phyloP scores from a whole-genome alignment of 2,888 invertebrate genomes.

The Hydropsyche betteni region DNA sequence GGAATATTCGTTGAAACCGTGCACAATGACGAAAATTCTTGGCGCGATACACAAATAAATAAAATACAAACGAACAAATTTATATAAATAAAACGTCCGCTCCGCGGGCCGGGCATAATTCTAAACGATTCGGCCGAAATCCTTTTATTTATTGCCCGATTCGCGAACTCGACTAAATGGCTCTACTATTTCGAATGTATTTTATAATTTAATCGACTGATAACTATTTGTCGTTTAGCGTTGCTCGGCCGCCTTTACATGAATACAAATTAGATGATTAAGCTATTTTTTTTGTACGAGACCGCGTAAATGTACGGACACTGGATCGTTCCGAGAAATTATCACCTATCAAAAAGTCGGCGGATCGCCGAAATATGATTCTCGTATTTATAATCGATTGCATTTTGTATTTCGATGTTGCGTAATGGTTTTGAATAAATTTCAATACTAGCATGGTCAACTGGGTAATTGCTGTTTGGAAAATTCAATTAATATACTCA shows the following conservation, averaged over 20 bases:
- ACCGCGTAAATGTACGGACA: too few species aligned
- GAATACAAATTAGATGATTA: constrained; percentile 27
- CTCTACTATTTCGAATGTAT: constrained; percentile 14
- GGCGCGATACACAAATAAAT: not conserved
- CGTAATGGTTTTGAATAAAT: too few species aligned
- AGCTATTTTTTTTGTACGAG: too few species aligned
- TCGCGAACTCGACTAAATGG: constrained; percentile 11
- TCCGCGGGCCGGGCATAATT: not conserved
- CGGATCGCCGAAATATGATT: too few species aligned
- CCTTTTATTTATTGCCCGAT: constrained; percentile 21
- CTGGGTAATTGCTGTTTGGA: too few species aligned
- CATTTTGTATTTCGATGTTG: too few species aligned
- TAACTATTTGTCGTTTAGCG: constrained; percentile 26
- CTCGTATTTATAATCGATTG: too few species aligned
- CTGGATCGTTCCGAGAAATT: too few species aligned
- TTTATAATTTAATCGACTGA: constrained; percentile 23
- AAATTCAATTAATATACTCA: too few species aligned
- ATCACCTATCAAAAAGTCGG: too few species aligned
- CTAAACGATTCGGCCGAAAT: constrained; percentile 16
- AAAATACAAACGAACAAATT: not conserved
- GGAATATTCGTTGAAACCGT: constrained; percentile 29
- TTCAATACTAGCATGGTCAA: too few species aligned
- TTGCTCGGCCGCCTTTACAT: constrained; percentile 9
- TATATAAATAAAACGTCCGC: too few species aligned
- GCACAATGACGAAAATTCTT: constrained; percentile 20